Conservation (phyloP, 2,113 vertebrate genomes). For the Callorhinus ursinus region DNA sequence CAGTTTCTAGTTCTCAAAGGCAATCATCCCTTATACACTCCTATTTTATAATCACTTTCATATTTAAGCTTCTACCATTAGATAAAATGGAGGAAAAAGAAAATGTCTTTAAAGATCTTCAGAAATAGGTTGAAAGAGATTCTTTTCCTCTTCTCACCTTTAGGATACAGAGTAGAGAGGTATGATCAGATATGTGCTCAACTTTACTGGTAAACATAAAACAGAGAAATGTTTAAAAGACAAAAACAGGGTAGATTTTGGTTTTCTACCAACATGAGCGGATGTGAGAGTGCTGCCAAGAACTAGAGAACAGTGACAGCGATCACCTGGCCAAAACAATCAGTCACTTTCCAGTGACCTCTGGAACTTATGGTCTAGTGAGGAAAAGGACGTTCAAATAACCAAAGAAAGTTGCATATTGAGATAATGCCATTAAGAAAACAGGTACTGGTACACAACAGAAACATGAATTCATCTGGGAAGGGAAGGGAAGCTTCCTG, state of each 20-base stretch:
- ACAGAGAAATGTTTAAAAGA: background rate
- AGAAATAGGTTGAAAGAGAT: background rate
- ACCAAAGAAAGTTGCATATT: background rate
- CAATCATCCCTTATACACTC: background rate
- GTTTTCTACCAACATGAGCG: background rate
- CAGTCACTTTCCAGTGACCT: background rate
- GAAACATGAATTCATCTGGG: background rate
- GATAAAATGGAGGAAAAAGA: background rate
- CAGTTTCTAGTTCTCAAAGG: background rate
- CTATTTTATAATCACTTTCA: background rate
- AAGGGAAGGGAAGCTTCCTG: background rate
- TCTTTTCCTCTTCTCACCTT: background rate
- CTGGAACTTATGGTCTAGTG: background rate
- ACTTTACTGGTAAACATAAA: background rate
- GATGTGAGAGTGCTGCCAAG: background rate
- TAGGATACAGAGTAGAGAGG: background rate
- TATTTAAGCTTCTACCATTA: background rate
- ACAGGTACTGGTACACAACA: background rate
- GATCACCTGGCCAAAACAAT: background rate
- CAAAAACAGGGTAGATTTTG: background rate
- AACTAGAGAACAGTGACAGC: background rate
- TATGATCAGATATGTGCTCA: background rate
- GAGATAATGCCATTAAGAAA: background rate
- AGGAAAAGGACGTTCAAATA: background rate
- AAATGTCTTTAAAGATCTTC: background rate